These are phyloP conservation scores for Onychomys leucogaster DNA, from an alignment of 2,797 vertebrate genomes.

Conservation along the genomic window DNA sequence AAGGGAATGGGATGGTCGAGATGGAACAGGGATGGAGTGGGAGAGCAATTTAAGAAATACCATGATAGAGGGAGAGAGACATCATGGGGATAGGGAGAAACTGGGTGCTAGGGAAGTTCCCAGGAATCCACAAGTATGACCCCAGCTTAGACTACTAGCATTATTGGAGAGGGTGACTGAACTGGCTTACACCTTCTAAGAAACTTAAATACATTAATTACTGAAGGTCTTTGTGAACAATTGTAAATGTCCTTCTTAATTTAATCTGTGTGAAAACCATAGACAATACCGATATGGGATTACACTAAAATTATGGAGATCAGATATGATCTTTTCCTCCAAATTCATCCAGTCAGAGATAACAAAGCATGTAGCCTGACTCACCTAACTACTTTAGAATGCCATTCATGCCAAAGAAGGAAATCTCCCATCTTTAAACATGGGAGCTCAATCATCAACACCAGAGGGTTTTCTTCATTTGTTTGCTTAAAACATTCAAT, in stretches of 20 bases:
- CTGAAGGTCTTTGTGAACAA: constrained; percentile 35
- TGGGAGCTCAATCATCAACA: not conserved
- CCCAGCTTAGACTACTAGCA: too few species aligned
- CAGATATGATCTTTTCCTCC: not conserved
- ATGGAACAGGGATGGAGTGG: too few species aligned
- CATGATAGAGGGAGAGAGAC: too few species aligned
- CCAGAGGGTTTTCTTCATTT: not conserved
- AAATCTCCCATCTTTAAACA: constrained; percentile 30
- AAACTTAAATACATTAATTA: not conserved
- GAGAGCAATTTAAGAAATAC: too few species aligned
- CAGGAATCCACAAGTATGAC: too few species aligned
- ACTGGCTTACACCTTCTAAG: not conserved
- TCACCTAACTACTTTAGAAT: not conserved
- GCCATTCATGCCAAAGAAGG: not conserved
- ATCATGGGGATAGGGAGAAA: too few species aligned
- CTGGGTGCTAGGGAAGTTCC: too few species aligned
- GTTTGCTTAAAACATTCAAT: constrained; percentile 3
- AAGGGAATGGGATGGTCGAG: too few species aligned
- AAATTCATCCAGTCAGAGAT: constrained; percentile 45
- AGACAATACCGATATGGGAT: constrained; percentile 1
- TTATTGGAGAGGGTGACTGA: too few species aligned
- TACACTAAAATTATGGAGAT: not conserved
- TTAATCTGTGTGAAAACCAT: constrained; percentile 34
- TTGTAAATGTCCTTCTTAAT: not conserved
- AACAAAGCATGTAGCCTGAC: not conserved